These are phyloP conservation scores for Toxostoma redivivum DNA, from an alignment of 2,113 vertebrate genomes.

Conservation along the genomic window DNA sequence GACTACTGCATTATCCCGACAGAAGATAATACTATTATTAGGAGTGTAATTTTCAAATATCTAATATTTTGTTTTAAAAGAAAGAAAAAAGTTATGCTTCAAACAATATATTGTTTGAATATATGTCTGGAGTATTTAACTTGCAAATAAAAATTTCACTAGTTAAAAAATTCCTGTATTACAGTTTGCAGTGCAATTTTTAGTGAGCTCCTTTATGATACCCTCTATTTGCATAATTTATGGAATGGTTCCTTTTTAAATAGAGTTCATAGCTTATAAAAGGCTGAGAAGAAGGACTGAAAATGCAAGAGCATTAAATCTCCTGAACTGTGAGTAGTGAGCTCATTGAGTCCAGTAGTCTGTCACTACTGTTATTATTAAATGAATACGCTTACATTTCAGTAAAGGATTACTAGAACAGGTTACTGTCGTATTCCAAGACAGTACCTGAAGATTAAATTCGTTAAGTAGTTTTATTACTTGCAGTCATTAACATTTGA, in stretches of 20 bases:
- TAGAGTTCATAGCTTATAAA: not conserved
- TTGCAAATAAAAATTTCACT: not conserved
- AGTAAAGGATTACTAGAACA: not conserved
- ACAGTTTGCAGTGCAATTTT: not conserved
- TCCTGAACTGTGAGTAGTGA: not conserved
- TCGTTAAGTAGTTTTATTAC: not conserved
- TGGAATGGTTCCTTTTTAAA: not conserved
- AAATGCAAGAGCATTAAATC: not conserved
- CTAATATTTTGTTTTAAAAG: not conserved
- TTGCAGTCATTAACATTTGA: not conserved
- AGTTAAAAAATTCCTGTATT: not conserved
- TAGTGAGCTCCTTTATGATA: not conserved
- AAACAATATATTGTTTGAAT: not conserved
- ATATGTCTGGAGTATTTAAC: not conserved
- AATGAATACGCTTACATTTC: not conserved
- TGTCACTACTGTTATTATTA: not conserved
- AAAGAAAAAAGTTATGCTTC: not conserved
- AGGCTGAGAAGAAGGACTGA: not conserved
- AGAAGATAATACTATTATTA: not conserved
- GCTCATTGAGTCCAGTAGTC: not conserved
- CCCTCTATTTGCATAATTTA: not conserved
- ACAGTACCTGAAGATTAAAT: not conserved
- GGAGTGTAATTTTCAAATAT: not conserved
- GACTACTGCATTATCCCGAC: not conserved
- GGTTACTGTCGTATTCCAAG: not conserved